phyloP scores from a whole-genome alignment of 2,113 vertebrate genomes.

The Syrmaticus mikado region DNA sequence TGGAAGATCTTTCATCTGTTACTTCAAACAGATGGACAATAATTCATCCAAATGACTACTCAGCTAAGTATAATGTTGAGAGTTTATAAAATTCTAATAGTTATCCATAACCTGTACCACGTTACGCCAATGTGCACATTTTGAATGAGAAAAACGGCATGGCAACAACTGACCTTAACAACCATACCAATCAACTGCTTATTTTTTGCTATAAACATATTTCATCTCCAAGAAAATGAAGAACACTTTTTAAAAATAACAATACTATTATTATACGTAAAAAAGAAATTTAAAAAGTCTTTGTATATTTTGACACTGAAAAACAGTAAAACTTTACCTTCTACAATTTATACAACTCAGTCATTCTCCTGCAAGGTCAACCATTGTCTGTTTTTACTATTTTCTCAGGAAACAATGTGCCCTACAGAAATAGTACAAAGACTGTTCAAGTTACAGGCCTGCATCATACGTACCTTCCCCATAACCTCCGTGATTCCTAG shows the following conservation, averaged over 20 bases:
- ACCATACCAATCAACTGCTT: neutral
- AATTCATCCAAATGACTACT: neutral
- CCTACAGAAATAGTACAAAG: fast-evolving
- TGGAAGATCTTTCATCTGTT: neutral
- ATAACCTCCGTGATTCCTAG: neutral
- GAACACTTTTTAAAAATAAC: neutral
- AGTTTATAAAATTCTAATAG: neutral
- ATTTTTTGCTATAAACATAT: neutral
- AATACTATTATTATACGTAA: neutral
- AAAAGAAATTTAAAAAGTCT: neutral
- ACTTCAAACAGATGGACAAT: neutral
- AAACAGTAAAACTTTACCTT: neutral
- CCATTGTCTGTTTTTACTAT: neutral
- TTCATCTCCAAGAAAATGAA: neutral
- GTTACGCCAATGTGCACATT: neutral
- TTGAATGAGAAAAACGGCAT: neutral
- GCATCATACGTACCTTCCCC: neutral
- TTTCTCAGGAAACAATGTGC: neutral
- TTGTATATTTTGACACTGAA: neutral
- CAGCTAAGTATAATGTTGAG: neutral
- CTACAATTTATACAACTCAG: neutral
- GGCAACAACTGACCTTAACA: neutral
- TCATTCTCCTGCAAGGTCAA: neutral
- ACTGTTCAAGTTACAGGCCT: neutral
- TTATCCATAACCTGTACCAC: neutral